Evolutionary conservation across 2,797 vertebrate genomes (phyloP), one percentile per base, ranked within the genome.

Genomic region (Decapterus maruadsi): DNA sequence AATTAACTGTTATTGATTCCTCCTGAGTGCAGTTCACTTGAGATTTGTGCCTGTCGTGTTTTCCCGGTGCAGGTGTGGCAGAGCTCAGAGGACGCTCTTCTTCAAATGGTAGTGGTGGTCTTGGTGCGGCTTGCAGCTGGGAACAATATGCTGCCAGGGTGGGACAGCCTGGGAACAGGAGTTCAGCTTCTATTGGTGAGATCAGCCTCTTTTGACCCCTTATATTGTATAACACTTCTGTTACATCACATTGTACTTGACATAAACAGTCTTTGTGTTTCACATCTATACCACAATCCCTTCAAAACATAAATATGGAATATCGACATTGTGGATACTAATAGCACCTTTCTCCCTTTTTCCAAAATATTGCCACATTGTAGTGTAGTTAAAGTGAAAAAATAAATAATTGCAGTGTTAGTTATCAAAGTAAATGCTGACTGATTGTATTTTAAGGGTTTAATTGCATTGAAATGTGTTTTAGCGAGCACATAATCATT

Each of bases 131-230:
- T 97, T 71, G 56, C 94, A 57, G 91, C 94, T 65, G 90, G 95
- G 71, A 94, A 87, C 76, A 86, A 87, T 66, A 88, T 89, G 9
- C 61, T 95, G 2, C 95, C 94, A 79, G 97, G 96, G 87, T 98
- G 97, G 95, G 95, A 94, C 78, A 92, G 80, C 79, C 90, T 99
- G 36, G 95, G 98, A 67, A 97, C 95, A 14, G 97, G 97, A 83
- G 94, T 97, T 83, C 96, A 95, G 91, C 97, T 99, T 63, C 93
- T 99, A 77, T 72, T 99, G 96, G 98, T 99, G 94, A 97, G 78
- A 19, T 46, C 72, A 77, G 22, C 22, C 26, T 40, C 19, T 51
- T 11, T 22, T 34, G 10, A 3, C 1, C 14, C 8, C 38, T 8
- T 36, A 36, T 36, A 36, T 36, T 36, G 34, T 36, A 36, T 36